A percentile compares a stretch with the other conserved stretches of the same genome.
Conservation (phyloP, 2,888 invertebrate species). For the Lottia gigantea region DNA sequence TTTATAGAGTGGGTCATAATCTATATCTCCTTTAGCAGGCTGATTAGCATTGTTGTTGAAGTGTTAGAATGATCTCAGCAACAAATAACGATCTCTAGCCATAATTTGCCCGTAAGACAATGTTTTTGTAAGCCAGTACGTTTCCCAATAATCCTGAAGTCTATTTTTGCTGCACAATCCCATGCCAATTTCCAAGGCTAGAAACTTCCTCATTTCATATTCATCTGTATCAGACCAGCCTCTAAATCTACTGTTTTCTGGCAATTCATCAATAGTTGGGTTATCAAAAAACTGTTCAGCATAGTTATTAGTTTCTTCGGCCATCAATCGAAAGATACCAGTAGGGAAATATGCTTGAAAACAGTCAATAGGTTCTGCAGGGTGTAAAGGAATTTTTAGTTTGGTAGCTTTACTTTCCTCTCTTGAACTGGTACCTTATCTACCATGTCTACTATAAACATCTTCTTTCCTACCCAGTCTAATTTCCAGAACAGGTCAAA, state of each 20-base stretch:
- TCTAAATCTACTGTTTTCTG: too few species aligned
- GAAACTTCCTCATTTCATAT: slow-evolving; percentile 23
- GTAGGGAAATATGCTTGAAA: too few species aligned
- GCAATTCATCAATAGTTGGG: too few species aligned
- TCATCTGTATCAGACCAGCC: slow-evolving; percentile 16
- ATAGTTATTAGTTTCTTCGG: too few species aligned
- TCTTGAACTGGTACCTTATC: not conserved
- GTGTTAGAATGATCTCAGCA: not conserved
- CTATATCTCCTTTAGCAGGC: not conserved
- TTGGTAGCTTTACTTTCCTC: not conserved
- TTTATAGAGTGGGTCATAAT: not conserved
- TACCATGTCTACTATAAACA: not conserved
- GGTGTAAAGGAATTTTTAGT: too few species aligned
- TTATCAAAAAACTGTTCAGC: too few species aligned
- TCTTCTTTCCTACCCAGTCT: not conserved
- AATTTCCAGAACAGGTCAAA: slow-evolving; percentile 2
- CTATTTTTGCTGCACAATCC: not conserved
- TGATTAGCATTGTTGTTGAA: not conserved
- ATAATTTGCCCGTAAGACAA: not conserved
- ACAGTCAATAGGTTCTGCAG: too few species aligned
- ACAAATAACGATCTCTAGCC: not conserved
- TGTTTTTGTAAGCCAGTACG: slow-evolving; percentile 3
- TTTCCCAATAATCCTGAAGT: too few species aligned
- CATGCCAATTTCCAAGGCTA: slow-evolving; percentile 19
- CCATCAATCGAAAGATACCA: too few species aligned